Percentiles rank a stretch among this genome's conserved stretches.
Conservation (phyloP, 1,140 invertebrate genomes). For the Bombus turneri region DNA sequence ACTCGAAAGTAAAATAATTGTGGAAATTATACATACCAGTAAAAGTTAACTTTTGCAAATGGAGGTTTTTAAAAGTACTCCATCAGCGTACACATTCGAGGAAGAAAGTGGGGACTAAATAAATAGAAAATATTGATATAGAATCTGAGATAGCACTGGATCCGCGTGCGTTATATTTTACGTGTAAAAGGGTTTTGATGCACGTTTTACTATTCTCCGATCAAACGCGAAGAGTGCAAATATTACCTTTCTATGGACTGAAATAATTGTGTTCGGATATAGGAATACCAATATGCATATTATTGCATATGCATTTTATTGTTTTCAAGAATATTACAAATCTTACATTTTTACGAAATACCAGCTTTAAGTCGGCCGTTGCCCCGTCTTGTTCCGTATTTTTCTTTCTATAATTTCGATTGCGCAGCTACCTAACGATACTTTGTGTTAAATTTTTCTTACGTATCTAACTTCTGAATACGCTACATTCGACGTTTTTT, state of each 20-base stretch:
- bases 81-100: not conserved
- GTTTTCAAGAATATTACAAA: not conserved
- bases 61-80: not conserved
- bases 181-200: not conserved
- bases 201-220: not conserved
- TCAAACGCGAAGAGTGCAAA: not conserved
- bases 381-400: no score
- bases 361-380: no score
- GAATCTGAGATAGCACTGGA: not conserved
- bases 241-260: not conserved
- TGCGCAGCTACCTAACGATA: no score
- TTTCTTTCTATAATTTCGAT: no score
- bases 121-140: not conserved
- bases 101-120: not conserved
- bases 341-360: no score
- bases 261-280: not conserved
- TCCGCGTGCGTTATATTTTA: not conserved
- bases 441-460: no score
- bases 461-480: no score
- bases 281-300: not conserved
- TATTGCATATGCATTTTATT: not conserved
- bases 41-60: not conserved
- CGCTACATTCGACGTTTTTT: no score
- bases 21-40: not conserved
- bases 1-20: not conserved